phyloP scores from a whole-genome alignment of 1,140 invertebrate genomes.

The Theocolax elegans region DNA sequence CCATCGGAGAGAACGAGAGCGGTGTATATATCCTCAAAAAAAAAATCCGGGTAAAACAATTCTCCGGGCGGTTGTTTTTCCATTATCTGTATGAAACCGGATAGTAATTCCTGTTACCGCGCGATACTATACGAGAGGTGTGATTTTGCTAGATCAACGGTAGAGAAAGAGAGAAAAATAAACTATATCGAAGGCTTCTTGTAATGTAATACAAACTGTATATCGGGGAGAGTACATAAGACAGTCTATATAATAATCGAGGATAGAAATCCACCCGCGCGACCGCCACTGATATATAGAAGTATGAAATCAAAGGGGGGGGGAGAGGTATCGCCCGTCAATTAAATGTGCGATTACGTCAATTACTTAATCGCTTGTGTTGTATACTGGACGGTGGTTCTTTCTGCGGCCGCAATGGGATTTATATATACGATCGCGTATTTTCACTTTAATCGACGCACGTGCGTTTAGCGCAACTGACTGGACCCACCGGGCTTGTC shows the following conservation, averaged over 20 bases:
- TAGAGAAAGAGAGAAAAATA: neutral
- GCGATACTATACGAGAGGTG: conserved; percentile 16
- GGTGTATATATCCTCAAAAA: neutral
- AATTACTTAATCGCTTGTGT: conserved; percentile 20
- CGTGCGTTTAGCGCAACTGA: neutral
- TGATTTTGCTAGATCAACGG: neutral
- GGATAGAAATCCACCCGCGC: neutral
- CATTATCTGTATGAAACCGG: conserved; percentile 27
- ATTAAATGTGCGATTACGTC: conserved; percentile 36
- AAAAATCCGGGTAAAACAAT: conserved; percentile 18
- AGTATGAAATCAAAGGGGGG: neutral
- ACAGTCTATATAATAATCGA: neutral
- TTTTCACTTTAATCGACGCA: conserved; percentile 25
- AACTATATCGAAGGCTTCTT: neutral
- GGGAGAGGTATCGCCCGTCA: neutral
- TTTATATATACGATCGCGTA: neutral
- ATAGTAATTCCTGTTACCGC: conserved; percentile 26
- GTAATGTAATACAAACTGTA: conserved; percentile 11
- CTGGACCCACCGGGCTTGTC: too few species aligned
- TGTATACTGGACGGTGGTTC: too few species aligned
- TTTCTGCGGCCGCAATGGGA: neutral
- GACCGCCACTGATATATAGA: neutral
- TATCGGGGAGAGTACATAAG: neutral
- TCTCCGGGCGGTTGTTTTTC: conserved; percentile 17
- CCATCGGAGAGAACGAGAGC: neutral